Evolutionary conservation across 2,888 invertebrate genomes (phyloP).

Genomic region (Allygus modestus): DNA sequence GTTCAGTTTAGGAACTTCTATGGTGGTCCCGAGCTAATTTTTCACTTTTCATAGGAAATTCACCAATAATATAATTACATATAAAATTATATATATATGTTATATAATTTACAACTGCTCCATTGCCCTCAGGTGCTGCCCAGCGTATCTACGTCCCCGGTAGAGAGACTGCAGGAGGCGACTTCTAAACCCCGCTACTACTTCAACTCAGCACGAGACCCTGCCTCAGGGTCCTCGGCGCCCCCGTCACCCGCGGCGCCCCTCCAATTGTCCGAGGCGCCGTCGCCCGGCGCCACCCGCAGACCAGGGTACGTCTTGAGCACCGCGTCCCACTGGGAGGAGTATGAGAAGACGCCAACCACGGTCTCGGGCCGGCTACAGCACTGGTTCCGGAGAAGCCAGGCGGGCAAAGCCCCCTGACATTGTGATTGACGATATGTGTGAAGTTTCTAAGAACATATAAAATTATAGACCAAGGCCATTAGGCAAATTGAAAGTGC

Average conservation of each 20-base stretch:
- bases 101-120: no score
- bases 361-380: conserved; percentile 36
- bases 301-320: conserved; percentile 87
- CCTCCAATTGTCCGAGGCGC: neutral
- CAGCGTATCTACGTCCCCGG: conserved; percentile 64
- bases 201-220: conserved; percentile 62
- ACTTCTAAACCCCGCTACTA: conserved; percentile 65
- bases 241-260: conserved; percentile 77
- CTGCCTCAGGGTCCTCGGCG: conserved; percentile 52
- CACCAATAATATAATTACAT: no score
- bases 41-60: no score
- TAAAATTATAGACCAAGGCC: no score
- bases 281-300: conserved; percentile 73
- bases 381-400: conserved; percentile 47
- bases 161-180: conserved; percentile 64
- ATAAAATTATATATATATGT: no score
- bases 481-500: no score
- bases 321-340: conserved; percentile 82
- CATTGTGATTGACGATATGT: neutral
- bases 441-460: no score
- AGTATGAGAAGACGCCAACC: conserved; percentile 57
- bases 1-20: no score
- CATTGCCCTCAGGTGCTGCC: conserved; percentile 61
- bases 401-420: conserved; percentile 36
- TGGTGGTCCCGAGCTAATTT: no score